Evolutionary conservation across 1,140 invertebrate species (phyloP).

Genomic region (Lysiphlebus fabarum): DNA sequence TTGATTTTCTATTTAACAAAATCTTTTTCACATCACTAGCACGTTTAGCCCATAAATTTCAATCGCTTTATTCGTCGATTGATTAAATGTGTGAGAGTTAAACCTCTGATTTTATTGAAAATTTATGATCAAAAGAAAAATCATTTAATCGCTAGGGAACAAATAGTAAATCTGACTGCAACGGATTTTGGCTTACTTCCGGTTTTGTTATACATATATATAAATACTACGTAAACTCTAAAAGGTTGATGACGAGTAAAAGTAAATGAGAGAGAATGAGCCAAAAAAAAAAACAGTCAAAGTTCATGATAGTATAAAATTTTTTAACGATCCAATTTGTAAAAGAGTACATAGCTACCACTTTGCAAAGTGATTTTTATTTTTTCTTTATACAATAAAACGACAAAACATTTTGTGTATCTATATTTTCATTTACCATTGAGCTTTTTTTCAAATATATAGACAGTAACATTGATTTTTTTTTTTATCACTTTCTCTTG

Average conservation of each 20-base stretch:
- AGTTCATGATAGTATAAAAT: conserved; percentile 3
- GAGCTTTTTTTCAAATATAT: too few species aligned
- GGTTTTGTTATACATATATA: too few species aligned
- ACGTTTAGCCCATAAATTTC: conserved; percentile 10
- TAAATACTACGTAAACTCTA: too few species aligned
- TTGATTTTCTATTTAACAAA: too few species aligned
- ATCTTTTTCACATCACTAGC: background rate
- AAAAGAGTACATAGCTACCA: background rate
- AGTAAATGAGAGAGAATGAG: too few species aligned
- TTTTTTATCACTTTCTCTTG: too few species aligned
- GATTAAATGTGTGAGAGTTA: conserved; percentile 17
- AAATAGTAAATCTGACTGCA: background rate
- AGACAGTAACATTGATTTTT: too few species aligned
- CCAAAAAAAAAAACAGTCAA: too few species aligned
- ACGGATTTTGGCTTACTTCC: background rate
- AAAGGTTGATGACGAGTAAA: background rate
- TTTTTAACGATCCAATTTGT: conserved; percentile 11
- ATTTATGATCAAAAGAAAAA: background rate
- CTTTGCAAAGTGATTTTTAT: background rate
- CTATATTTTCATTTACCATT: too few species aligned
- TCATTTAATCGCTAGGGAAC: background rate
- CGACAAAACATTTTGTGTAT: background rate
- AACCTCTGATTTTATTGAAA: conserved; percentile 8
- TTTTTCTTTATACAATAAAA: background rate
- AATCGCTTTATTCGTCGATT: conserved; percentile 12